These are phyloP conservation scores for Cyclopterus lumpus DNA, from an alignment of 2,797 vertebrate genomes.

Conservation along the genomic window DNA sequence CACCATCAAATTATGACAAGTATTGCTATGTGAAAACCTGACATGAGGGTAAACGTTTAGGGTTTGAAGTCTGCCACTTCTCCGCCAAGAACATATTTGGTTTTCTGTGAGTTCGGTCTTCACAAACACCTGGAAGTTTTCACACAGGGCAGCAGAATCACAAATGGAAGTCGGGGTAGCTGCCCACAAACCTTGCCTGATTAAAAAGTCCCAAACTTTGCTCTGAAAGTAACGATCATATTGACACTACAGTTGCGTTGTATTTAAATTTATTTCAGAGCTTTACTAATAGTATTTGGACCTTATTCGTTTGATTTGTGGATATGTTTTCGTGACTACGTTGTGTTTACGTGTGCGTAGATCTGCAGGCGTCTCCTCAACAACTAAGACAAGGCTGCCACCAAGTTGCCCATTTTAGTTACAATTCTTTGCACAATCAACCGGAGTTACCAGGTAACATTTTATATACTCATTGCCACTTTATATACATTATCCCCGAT, in stretches of 20 bases:
- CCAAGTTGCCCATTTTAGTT: constrained; percentile 13
- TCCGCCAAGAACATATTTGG: background rate
- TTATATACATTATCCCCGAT: background rate
- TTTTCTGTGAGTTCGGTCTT: background rate
- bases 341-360: constrained; percentile 62
- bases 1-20: background rate
- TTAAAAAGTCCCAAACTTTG: constrained; percentile 42
- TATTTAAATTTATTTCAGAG: background rate
- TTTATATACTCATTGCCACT: constrained; percentile 33
- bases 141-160: background rate
- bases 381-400: constrained; percentile 46
- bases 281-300: fast-evolving
- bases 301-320: fast-evolving
- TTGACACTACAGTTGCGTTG: fast-evolving
- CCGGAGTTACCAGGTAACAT: constrained; percentile 75
- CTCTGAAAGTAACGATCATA: background rate
- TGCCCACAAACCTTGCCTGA: constrained; percentile 68
- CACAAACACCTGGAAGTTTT: constrained; percentile 10
- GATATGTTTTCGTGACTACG: background rate
- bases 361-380: constrained; percentile 52
- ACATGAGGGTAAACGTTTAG: background rate
- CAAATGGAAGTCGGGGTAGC: constrained; percentile 24
- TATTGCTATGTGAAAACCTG: background rate
- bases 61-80: background rate
- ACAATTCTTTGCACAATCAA: constrained; percentile 31